These are phyloP conservation scores for Paramormyrops hopkinsi DNA, from an alignment of 2,797 vertebrate genomes.

Conservation along the genomic window DNA sequence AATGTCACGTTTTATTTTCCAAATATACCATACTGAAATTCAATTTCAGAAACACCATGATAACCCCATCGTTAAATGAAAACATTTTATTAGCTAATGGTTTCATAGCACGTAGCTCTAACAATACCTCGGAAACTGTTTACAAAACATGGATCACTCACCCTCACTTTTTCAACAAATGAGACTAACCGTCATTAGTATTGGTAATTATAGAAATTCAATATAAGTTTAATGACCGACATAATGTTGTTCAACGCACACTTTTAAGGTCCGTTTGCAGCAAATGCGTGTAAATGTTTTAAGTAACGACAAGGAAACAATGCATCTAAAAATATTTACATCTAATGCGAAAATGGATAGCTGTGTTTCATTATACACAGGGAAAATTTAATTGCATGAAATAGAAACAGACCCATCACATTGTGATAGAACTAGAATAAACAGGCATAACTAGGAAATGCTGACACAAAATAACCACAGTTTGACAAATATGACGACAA, in stretches of 20 bases:
- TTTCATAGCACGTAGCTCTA: background rate
- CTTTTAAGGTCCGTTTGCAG: background rate
- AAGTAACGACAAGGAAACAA: background rate
- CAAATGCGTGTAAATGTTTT: background rate
- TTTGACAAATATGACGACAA: background rate
- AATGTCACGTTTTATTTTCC: background rate
- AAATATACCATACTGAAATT: background rate
- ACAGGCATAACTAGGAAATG: background rate
- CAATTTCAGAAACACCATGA: background rate
- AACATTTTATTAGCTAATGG: conserved; percentile 6
- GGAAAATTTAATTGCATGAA: conserved; percentile 4
- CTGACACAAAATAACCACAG: background rate
- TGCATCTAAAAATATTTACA: background rate
- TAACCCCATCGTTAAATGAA: background rate
- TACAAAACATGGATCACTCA: background rate
- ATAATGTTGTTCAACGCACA: background rate
- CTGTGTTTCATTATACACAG: background rate
- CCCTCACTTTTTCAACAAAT: background rate
- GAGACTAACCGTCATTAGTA: background rate
- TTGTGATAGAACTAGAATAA: background rate
- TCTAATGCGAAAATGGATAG: background rate
- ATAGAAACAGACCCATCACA: background rate
- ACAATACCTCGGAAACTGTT: background rate
- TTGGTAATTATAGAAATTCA: background rate
- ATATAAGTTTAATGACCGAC: background rate